A percentile compares a stretch with the other conserved stretches of the same genome.
phyloP scores from a whole-genome alignment of 2,888 invertebrate genomes.

The Miltochrista miniata region DNA sequence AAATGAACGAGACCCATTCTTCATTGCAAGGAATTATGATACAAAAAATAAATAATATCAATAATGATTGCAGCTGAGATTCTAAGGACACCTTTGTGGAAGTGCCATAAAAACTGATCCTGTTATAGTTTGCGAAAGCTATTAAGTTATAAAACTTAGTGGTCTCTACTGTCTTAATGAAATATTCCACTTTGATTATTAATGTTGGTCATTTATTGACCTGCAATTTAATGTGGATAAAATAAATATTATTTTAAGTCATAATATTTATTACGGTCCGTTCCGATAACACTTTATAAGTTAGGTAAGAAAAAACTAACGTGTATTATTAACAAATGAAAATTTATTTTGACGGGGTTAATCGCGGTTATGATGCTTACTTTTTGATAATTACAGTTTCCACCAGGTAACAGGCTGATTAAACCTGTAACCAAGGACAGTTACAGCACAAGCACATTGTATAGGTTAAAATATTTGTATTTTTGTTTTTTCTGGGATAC shows the following conservation, averaged over 20 bases:
- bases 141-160: constrained; percentile 80
- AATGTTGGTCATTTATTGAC: constrained; percentile 66
- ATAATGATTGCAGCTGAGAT: constrained; percentile 46
- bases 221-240: constrained; percentile 57
- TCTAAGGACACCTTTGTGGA: constrained; percentile 59
- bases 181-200: constrained; percentile 75
- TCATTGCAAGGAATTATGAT: constrained; percentile 66
- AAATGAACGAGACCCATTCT: constrained; percentile 55
- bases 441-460: too few relatives aligned
- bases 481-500: too few relatives aligned
- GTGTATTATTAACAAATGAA: too few relatives aligned
- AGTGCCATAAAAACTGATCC: constrained; percentile 71
- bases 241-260: constrained; percentile 54
- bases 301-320: not conserved
- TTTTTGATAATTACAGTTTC: too few relatives aligned
- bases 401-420: too few relatives aligned
- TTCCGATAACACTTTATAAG: constrained; percentile 15
- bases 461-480: too few relatives aligned
- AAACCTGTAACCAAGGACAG: too few relatives aligned
- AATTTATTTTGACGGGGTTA: too few relatives aligned
- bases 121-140: constrained; percentile 78
- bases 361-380: too few relatives aligned
- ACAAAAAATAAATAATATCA: constrained; percentile 59
- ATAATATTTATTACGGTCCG: constrained; percentile 29
- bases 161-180: constrained; percentile 72